A percentile compares a stretch with the other conserved stretches of the same genome.
Evolutionary conservation across 2,888 invertebrate genomes (phyloP).

Genomic region (Zygaena filipendulae): DNA sequence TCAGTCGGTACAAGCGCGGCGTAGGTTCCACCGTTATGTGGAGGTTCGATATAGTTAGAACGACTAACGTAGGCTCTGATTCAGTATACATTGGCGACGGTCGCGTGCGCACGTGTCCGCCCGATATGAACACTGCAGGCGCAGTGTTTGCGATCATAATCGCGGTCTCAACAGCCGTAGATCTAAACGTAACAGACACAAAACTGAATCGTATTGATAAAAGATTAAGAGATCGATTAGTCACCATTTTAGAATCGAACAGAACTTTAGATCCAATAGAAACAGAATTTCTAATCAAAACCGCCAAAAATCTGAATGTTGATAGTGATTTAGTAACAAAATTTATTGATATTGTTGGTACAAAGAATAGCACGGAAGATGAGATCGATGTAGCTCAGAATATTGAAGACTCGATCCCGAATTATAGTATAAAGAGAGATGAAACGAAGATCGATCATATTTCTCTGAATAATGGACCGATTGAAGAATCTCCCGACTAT

Average conservation of each 20-base stretch:
- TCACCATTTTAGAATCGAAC: conserved; percentile 29
- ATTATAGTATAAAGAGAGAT: conserved; percentile 28
- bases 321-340: conserved; percentile 35
- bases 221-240: conserved; percentile 29
- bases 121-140: conserved; percentile 33
- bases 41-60: no score
- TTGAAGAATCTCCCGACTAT: conserved; percentile 57
- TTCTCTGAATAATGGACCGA: conserved; percentile 29
- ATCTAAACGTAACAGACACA: conserved; percentile 27
- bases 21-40: no score
- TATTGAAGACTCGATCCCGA: conserved; percentile 14
- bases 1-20: no score
- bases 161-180: conserved; percentile 29
- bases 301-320: conserved; percentile 31
- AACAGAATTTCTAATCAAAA: conserved; percentile 31
- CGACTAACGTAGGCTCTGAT: no score
- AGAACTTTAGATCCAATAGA: conserved; percentile 31
- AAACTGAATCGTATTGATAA: conserved; percentile 31
- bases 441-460: conserved; percentile 20
- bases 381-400: conserved; percentile 8
- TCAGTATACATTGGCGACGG: conserved; percentile 36
- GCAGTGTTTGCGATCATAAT: conserved; percentile 38
- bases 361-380: conserved; percentile 20
- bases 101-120: conserved; percentile 48
- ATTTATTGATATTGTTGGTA: conserved; percentile 31